Evolutionary conservation across 2,797 vertebrate species (phyloP), one percentile per base, ranked within the genome.

Genomic region (Bradypus variegatus): DNA sequence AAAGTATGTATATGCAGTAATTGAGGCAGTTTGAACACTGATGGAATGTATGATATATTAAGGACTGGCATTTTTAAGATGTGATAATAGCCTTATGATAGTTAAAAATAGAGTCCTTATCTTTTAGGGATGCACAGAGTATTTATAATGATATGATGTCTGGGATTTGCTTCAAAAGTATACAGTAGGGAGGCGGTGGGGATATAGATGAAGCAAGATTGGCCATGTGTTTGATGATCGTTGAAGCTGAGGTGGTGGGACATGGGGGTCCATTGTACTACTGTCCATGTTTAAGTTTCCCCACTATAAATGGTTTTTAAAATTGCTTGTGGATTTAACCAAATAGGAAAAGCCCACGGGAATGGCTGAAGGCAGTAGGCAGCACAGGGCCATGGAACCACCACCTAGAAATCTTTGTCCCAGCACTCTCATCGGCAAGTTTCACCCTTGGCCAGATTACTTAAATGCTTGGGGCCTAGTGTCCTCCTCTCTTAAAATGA

Each of bases 21-120:
- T 72, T 65, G 45, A 50, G 15, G 45, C 27, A 41, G 19, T 62
- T 88, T 86, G 70, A 93, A 91, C 33, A 9, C 60, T 50, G 77
- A 60, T 50, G 77, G 45, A 31, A 25, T 83, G 58, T 90, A 80
- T 77, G 72, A 80, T 80, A 62, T 60, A 86, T 86, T 81, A 91
- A 93, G 48, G 41, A 15, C 21, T 86, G 14, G 64, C 88, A 79
- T 83, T 84, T 90, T 89, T 72, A 91, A 89, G 48, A 11, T 73
- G 7, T 72, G 38, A 21, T 75, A 53, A 60, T 80, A 48, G n/a
- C 41, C 27, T 83, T 77, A 27, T 65, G 55, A 33, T 91, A 62
- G 18, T 80, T 91, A 45, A 91, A 86, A 89, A 58, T n/a, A 81
- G 60, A 89, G 60, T 41, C 48, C 48, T 92, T 62, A 16, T 25